Evolutionary conservation across 2,113 vertebrate genomes (phyloP).

Genomic region (Tonatia bakeri): DNA sequence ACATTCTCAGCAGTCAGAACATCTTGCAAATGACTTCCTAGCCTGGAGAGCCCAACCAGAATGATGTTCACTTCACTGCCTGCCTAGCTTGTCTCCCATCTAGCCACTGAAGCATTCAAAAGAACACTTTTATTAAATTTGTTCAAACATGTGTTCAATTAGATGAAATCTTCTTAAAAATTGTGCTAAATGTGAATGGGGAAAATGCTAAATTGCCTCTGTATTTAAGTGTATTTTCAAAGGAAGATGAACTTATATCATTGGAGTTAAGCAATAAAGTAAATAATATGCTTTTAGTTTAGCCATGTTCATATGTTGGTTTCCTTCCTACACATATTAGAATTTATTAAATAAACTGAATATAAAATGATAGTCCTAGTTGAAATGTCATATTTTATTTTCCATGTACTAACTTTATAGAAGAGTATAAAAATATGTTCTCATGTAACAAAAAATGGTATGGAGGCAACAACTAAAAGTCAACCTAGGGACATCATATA

Average conservation of each 20-base stretch:
- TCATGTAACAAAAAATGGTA: neutral
- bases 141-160: conserved; percentile 57
- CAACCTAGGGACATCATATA: neutral
- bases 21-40: conserved; percentile 65
- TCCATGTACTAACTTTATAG: neutral
- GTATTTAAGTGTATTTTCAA: conserved; percentile 31
- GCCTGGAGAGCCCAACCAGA: conserved; percentile 28
- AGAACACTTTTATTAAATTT: conserved; percentile 64
- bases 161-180: conserved; percentile 68
- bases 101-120: conserved; percentile 48
- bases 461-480: fast-evolving
- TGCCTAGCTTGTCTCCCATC: conserved; percentile 29
- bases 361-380: neutral
- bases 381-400: neutral
- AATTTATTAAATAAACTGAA: neutral
- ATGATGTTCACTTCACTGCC: neutral
- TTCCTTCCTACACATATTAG: neutral
- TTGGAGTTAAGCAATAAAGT: conserved; percentile 15
- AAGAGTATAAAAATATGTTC: neutral
- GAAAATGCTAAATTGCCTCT: conserved; percentile 34
- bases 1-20: conserved; percentile 51
- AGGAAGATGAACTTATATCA: neutral
- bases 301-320: neutral
- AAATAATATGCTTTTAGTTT: neutral
- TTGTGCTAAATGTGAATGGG: conserved; percentile 47